These are phyloP conservation scores for Chaetodon auriga DNA, from an alignment of 2,113 vertebrate species.

Conservation along the genomic window DNA sequence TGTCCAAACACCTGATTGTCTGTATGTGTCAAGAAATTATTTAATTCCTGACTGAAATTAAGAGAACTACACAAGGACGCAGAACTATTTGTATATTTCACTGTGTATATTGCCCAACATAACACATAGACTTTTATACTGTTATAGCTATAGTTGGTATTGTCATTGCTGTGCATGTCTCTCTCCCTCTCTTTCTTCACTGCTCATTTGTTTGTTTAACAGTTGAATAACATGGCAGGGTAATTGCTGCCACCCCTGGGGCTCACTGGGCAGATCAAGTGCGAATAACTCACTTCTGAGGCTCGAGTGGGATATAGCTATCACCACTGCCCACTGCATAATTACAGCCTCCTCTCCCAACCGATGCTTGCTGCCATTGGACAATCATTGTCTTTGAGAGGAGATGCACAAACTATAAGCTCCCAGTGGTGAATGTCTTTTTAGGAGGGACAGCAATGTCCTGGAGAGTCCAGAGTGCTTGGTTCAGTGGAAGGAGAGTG, in stretches of 20 bases:
- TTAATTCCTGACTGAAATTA: neutral
- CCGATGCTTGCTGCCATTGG: neutral
- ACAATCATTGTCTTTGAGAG: slow-evolving; percentile 1
- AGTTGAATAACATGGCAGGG: slow-evolving; percentile 18
- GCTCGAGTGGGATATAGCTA: slow-evolving; percentile 35
- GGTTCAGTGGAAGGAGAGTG: slow-evolving; percentile 61
- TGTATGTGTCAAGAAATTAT: neutral
- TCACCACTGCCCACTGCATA: slow-evolving; percentile 22
- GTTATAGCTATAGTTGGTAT: no score
- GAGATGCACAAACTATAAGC: neutral
- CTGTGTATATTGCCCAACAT: neutral
- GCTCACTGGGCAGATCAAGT: slow-evolving; percentile 53
- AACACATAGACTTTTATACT: neutral
- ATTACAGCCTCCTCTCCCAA: slow-evolving; percentile 40
- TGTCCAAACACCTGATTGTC: neutral
- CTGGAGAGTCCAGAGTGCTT: slow-evolving; percentile 56
- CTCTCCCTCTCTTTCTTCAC: neutral
- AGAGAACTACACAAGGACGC: neutral
- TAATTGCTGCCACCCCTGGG: slow-evolving; percentile 32
- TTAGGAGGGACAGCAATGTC: slow-evolving; percentile 34
- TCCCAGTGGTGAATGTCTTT: neutral
- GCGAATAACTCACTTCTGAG: slow-evolving; percentile 46
- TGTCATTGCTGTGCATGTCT: no score
- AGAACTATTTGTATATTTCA: neutral
- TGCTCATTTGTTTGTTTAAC: slow-evolving; percentile 51